Conservation (phyloP, 2,888 invertebrate genomes). For the Halictus quadricinctus region DNA sequence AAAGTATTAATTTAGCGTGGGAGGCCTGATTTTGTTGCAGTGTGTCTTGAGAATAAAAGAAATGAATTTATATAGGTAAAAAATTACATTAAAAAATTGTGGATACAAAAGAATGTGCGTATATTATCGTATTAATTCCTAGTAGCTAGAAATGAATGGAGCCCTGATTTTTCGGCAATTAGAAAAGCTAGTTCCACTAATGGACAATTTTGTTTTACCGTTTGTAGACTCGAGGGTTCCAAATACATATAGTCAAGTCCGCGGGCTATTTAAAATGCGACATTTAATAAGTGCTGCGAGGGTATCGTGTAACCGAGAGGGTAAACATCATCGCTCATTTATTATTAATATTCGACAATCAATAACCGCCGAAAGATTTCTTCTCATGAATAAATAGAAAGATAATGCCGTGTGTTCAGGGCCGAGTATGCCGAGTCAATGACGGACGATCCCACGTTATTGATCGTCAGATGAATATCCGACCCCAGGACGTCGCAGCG, state of each 20-base stretch:
- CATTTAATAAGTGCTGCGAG: background rate
- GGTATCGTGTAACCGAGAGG: background rate
- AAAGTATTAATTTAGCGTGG: background rate
- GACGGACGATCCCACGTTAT: conserved; percentile 21
- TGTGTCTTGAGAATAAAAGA: background rate
- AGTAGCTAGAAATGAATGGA: too few species aligned
- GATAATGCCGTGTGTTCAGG: background rate
- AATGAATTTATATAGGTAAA: background rate
- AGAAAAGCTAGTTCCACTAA: background rate
- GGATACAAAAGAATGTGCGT: too few species aligned
- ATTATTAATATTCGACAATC: conserved; percentile 3
- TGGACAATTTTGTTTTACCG: background rate
- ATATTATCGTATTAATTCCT: too few species aligned
- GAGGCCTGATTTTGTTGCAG: background rate
- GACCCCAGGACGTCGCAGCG: background rate
- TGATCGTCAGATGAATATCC: conserved; percentile 16
- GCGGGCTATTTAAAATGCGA: background rate
- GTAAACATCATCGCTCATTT: conserved; percentile 21
- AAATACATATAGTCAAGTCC: background rate
- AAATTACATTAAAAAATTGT: too few species aligned
- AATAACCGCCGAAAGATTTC: background rate
- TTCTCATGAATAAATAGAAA: conserved; percentile 14
- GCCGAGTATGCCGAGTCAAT: background rate
- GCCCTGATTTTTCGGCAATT: background rate
- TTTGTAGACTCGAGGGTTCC: background rate